Base-by-base conservation (phyloP, 1,140 invertebrate genomes). In the Drosophila lacertosa region DNA sequence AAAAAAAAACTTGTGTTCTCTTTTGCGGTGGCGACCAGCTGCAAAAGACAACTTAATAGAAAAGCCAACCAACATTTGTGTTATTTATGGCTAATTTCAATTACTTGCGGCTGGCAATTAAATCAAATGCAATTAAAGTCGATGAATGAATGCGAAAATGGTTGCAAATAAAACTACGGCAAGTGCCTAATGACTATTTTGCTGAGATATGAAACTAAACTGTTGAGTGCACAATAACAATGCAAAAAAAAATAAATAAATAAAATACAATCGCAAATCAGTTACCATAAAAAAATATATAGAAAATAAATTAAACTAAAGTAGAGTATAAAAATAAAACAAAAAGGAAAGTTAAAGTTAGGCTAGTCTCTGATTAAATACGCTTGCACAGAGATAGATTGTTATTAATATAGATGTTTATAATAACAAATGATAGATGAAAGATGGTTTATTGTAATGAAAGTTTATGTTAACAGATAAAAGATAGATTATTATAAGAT, bases 121-220 rank as follows among this genome's bases (percentile, higher is more conserved):
- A 70, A 75, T 42, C 33, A 72, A 81, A 48, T 35, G 58, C 63
- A 77, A 81, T 81, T 81, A 80, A 81, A 33, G 7, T 6, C 18
- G n/a, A 35, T 74, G 55, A 80, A 75, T 72, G 67, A 68, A 67
- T 40, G 22, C 26, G n/a, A 15, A 32, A 66, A 71, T 32, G 48
- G n/a, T n/a, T n/a, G n/a, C 13, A 68, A 40, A 22, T 32, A 47
- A 62, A 40, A 32, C 10, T 11, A 35, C 51, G 40, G 16, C 33
- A 45, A 35, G 20, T 29, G 33, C n/a, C n/a, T 35, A 53, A 48
- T 16, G 32, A 39, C 50, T 50, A n/a, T 37, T 42, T 44, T 44
- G 20, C n/a, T 51, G 66, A 44, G 54, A 59, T 65, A 65, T 47
- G 29, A 57, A 48, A 48, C n/a, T 48, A 2, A 67, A 42, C 51